Base-by-base conservation (phyloP, 2,113 vertebrate genomes). In the Cephalopholis sonnerati region DNA sequence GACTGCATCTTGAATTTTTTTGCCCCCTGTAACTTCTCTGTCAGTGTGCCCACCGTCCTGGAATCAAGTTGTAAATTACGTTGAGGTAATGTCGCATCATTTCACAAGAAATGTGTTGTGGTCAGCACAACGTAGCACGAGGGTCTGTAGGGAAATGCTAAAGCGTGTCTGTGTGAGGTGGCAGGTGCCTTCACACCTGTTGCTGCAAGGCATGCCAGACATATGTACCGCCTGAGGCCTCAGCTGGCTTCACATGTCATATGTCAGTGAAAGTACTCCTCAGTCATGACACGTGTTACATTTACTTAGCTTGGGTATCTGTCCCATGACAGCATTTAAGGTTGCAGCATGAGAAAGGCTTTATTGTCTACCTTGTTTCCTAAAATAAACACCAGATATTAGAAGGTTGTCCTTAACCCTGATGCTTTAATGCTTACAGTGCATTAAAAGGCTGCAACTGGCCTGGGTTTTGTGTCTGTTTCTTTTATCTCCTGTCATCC, bases 121-220 rank as follows among this genome's bases (percentile, higher is more conserved):
- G 25, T 75, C 32, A 75, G 68, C 57, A 5, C 27, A 15, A 41
- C 29, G 7, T 32, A 3, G 46, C 20, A 3, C 15, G 0, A 11
- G 18, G 6, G 17, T 68, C 48, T 66, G 58, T 8, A 20, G 20
- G 67, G 51, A 67, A 66, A 73, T 58, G 29, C 69, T 58, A 83
- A 80, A 83, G 58, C 16, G 54, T 58, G 24, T 76, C 73, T 82
- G 74, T 90, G 61, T 55, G 51, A 39, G 5, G 22, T 0, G 57
- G 16, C 90, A 85, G 82, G 81, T 85, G 88, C 36, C 18, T 0
- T 72, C 50, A 85, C 88, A 90, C 82, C 89, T 90, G 91, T 84
- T 71, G 41, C 25, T 5, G 17, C 25, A 12, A 29, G 41, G 44
- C 46, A 72, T 80, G 48, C 25, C 50, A 64, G 25, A 63, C 79